Conservation (phyloP, 1,140 invertebrate genomes). For the Trichonephila clavipes region DNA sequence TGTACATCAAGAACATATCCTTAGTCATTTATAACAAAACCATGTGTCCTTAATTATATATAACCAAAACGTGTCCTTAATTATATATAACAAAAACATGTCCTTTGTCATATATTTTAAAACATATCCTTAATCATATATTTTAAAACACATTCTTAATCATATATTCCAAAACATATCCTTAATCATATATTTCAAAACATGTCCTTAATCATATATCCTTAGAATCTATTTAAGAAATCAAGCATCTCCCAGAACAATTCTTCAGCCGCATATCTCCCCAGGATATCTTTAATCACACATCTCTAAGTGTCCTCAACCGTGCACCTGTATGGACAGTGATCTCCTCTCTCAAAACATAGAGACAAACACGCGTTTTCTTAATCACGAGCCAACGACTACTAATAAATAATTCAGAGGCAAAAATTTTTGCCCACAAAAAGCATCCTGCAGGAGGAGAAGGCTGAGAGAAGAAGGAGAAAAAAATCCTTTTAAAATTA, state of each 20-base stretch:
- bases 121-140: too few species aligned
- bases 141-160: too few species aligned
- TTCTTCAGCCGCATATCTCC: background rate
- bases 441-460: background rate
- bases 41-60: too few species aligned
- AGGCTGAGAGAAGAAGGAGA: background rate
- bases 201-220: too few species aligned
- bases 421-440: constrained; percentile 5
- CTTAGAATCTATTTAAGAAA: too few species aligned
- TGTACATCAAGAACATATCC: too few species aligned
- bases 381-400: constrained; percentile 33
- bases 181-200: too few species aligned
- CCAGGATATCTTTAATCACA: background rate
- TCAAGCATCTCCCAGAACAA: background rate
- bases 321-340: background rate
- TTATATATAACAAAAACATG: too few species aligned
- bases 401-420: constrained; percentile 35
- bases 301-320: background rate
- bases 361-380: constrained; percentile 20
- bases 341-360: background rate
- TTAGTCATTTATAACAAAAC: too few species aligned
- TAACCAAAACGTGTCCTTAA: too few species aligned
- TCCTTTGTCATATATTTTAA: too few species aligned
- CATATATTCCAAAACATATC: too few species aligned
- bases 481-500: constrained; percentile 10